phyloP scores from a whole-genome alignment of 2,797 vertebrate genomes.

The Glossophaga mutica region DNA sequence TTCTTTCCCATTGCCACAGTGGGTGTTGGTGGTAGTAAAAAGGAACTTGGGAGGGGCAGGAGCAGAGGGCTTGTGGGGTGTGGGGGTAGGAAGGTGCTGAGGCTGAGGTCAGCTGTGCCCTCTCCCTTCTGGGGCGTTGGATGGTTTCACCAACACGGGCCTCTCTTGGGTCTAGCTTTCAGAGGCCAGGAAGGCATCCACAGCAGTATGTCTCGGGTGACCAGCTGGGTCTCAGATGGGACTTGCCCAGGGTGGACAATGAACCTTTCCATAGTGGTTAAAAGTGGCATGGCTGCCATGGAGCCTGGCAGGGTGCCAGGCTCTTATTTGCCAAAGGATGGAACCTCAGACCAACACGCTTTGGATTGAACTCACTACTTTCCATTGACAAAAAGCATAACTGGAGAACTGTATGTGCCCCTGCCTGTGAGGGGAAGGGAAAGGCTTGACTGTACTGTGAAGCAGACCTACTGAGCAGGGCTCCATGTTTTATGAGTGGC shows the following conservation, averaged over 20 bases:
- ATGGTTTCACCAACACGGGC: neutral
- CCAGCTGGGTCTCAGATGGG: neutral
- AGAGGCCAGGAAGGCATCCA: neutral
- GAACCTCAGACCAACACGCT: neutral
- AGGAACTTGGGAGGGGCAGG: neutral
- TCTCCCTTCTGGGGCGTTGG: neutral
- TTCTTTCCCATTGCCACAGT: neutral
- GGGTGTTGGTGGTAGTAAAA: neutral
- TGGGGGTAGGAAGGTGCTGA: neutral
- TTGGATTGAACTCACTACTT: slow-evolving; percentile 2
- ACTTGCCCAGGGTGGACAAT: neutral
- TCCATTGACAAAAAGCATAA: neutral
- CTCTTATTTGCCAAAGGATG: neutral
- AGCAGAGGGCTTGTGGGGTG: neutral
- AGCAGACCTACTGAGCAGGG: neutral
- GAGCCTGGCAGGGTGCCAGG: neutral
- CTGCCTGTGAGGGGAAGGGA: neutral
- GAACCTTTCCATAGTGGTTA: neutral
- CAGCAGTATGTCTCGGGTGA: neutral
- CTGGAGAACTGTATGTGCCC: neutral
- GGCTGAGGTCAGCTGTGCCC: neutral
- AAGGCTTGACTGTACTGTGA: neutral
- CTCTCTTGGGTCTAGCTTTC: neutral
- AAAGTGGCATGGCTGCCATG: neutral
- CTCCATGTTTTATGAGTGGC: neutral